Base-by-base conservation (phyloP, 1,140 invertebrate genomes). In the Drosophila novamexicana region DNA sequence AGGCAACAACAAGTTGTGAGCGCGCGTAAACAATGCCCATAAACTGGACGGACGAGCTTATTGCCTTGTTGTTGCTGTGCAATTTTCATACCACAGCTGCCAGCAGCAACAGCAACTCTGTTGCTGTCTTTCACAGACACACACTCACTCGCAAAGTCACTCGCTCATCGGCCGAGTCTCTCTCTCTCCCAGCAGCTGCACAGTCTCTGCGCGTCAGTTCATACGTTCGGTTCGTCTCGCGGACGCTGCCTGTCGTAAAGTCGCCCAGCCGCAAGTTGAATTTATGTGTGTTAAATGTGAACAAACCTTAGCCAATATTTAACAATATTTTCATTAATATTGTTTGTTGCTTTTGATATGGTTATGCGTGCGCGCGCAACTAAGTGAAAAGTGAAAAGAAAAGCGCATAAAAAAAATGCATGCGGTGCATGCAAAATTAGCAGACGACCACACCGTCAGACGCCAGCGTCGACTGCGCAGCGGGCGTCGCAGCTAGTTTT, bases 21-120 rank as follows among this genome's bases (percentile, higher is more conserved):
- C 52, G 56, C 67, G 56, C 70, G 58, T 58, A 75, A 68, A 76
- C 75, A 67, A 83, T 74, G 79, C 69, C 83, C 83, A 86, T 83
- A 89, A 83, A 83, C 72, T 86, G 83, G 83, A 89, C 83, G 72
- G 54, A 57, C 59, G 73, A 65, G 10, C 34, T 32, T 32, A 49
- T 45, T 78, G 36, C 37, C 22, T 66, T 45, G 42, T 59, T 75
- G 44, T 57, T 59, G 57, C 42, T 80, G 47, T 71, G 73, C 58
- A 66, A 75, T 70, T 66, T 77, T 74, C 56, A 61, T 77, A 63
- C 57, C 62, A 71, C 57, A 52, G 44, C 72, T 75, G 58, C 66
- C 52, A 56, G 50, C 44, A 47, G 32, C 47, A 67, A 53, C 52
- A 73, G 14, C 53, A 67, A 53, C 37, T 12, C 47, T 37, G 8